Percentiles rank a stretch among this genome's conserved stretches.
These are phyloP conservation scores for Zaprionus inermis DNA, from an alignment of 1,140 invertebrate genomes.

Conservation along the genomic window DNA sequence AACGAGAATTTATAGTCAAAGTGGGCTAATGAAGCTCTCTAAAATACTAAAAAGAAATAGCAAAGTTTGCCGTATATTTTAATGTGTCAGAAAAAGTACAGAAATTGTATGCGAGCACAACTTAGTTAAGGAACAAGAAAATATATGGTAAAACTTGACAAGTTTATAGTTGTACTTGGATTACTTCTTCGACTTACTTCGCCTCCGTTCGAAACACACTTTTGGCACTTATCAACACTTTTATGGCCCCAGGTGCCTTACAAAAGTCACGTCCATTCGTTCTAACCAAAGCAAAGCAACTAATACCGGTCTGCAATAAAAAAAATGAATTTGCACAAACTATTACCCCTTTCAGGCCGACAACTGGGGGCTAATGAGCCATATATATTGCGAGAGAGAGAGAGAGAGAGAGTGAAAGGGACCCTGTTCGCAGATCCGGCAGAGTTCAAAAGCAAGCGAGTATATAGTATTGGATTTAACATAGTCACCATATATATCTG, in stretches of 20 bases:
- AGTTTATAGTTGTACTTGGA: too few relatives aligned
- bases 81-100: too few relatives aligned
- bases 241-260: background rate
- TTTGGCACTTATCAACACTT: background rate
- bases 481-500: conserved; percentile 26
- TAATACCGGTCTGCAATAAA: background rate
- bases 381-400: too few relatives aligned
- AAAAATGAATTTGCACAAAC: background rate
- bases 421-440: conserved; percentile 9
- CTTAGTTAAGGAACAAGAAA: background rate
- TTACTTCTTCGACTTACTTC: too few relatives aligned
- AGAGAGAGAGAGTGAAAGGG: too few relatives aligned
- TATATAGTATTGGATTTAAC: conserved; percentile 17
- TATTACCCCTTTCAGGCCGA: background rate
- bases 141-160: too few relatives aligned
- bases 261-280: background rate
- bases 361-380: background rate
- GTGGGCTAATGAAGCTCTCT: too few relatives aligned
- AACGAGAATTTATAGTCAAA: too few relatives aligned
- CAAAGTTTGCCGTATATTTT: too few relatives aligned
- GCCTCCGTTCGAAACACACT: background rate
- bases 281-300: background rate
- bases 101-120: background rate
- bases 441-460: background rate
- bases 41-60: too few relatives aligned